These are phyloP conservation scores for Leptopilina myrica DNA, from an alignment of 2,888 invertebrate genomes.

Conservation along the genomic window DNA sequence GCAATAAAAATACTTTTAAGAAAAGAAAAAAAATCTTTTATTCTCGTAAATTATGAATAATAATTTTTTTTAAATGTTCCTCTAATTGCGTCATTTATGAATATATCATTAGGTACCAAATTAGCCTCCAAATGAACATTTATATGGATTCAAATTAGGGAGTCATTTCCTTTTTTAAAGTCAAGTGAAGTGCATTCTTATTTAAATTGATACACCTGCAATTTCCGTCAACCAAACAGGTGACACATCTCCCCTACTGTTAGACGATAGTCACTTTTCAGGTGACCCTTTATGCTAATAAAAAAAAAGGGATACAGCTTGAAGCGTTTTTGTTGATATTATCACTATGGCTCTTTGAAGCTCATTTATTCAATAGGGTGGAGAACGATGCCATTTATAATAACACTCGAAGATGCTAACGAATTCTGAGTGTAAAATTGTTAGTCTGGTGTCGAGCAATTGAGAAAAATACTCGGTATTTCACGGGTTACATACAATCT, in stretches of 20 bases:
- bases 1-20: too few relatives aligned
- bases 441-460: not conserved
- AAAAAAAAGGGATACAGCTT: constrained; percentile 44
- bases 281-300: constrained; percentile 63
- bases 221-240: not conserved
- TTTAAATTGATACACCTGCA: constrained; percentile 24
- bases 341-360: constrained; percentile 64
- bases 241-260: constrained; percentile 15
- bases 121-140: not conserved
- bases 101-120: too few relatives aligned
- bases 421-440: constrained; percentile 24
- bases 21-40: too few relatives aligned
- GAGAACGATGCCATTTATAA: constrained; percentile 58
- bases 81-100: too few relatives aligned
- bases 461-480: constrained; percentile 30
- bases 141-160: not conserved
- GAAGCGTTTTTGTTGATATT: constrained; percentile 58
- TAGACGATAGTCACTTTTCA: not conserved
- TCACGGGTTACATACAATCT: constrained; percentile 33
- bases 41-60: too few relatives aligned
- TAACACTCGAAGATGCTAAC: constrained; percentile 41
- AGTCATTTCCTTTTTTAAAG: not conserved
- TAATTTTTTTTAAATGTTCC: too few relatives aligned
- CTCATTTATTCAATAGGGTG: constrained; percentile 65
- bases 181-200: not conserved